Evolutionary conservation across 2,113 vertebrate genomes (phyloP), one percentile per base, ranked within the genome.

Genomic region (Vimba vimba): DNA sequence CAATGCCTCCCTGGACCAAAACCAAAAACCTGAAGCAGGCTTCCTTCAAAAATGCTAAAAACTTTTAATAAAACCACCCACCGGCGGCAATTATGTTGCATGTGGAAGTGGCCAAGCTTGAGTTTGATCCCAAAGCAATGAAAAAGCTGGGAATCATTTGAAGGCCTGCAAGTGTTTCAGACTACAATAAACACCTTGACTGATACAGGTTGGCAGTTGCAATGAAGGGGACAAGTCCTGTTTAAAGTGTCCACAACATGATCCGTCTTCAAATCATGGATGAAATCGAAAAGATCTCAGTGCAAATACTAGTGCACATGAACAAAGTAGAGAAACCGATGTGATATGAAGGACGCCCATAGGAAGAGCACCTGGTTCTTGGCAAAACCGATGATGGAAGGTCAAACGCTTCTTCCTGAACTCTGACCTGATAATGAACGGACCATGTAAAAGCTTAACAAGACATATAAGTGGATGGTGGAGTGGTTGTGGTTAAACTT

Each of bases 61-160:
- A 90, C 73, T 64, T 92, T 93, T 90, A 92, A 88, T 92, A 89
- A 89, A 91, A 89, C 91, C 93, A 88, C 92, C 90, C 91, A 92
- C 93, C 68, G 57, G 86, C 89, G 86, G 90, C 90, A 89, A 93
- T 94, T 92, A 93, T 88, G 62, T 23, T 59, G 25, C 85, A 5
- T 87, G 87, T 92, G 93, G 91, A 94, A 94, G 92, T 91, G 85
- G 87, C 52, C 33, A 76, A 80, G 86, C 73, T 7, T 11, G 64
- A 85, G 89, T 90, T 73, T 90, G 83, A 90, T 89, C 91, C 88
- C 87, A 88, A 86, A 82, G 88, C 86, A 86, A 66, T 62, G 75
- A 79, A 77, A 87, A 91, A 91, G 89, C 90, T 89, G 87, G 91
- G 86, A 90, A 88, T 85, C 77, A 89, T 93, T 93, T 93, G 86